Evolutionary conservation across 2,888 invertebrate genomes (phyloP).

Genomic region (Sarcophaga rosellei): DNA sequence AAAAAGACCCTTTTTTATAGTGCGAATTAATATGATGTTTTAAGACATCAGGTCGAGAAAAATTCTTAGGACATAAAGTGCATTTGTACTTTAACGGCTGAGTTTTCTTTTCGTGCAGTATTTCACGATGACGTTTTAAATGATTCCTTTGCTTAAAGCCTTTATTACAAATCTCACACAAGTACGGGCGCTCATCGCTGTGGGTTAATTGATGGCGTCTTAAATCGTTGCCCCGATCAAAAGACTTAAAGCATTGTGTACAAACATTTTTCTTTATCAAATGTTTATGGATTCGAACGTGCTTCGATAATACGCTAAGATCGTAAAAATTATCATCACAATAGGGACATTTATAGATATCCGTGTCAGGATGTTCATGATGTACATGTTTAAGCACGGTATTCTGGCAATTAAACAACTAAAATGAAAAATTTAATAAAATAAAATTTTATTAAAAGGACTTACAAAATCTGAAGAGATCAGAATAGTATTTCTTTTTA

Average conservation of each 20-base stretch:
- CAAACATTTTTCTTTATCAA: constrained; percentile 38
- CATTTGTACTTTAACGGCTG: constrained; percentile 13
- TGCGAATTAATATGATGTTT: constrained; percentile 27
- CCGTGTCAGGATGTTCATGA: constrained; percentile 31
- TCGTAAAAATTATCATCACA: constrained; percentile 52
- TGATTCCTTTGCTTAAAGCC: constrained; percentile 61
- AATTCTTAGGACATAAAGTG: constrained; percentile 4
- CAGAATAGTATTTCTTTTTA: not conserved
- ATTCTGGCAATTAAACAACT: constrained; percentile 32
- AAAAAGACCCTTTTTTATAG: not conserved
- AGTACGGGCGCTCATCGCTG: constrained; percentile 60
- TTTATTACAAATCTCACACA: constrained; percentile 58
- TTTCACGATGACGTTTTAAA: constrained; percentile 61
- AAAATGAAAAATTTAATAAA: not conserved
- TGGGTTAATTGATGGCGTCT: constrained; percentile 35
- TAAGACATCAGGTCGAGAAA: not conserved
- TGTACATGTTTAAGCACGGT: constrained; percentile 39
- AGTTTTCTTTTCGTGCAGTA: not conserved
- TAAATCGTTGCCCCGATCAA: constrained; percentile 36
- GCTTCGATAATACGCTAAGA: constrained; percentile 9
- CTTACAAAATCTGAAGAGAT: not conserved
- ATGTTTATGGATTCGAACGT: constrained; percentile 26
- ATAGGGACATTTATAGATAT: constrained; percentile 50
- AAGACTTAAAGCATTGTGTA: constrained; percentile 46
- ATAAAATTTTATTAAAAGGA: not conserved